Base-by-base conservation (phyloP, 2,888 invertebrate genomes). In the Bellardia bayeri region DNA sequence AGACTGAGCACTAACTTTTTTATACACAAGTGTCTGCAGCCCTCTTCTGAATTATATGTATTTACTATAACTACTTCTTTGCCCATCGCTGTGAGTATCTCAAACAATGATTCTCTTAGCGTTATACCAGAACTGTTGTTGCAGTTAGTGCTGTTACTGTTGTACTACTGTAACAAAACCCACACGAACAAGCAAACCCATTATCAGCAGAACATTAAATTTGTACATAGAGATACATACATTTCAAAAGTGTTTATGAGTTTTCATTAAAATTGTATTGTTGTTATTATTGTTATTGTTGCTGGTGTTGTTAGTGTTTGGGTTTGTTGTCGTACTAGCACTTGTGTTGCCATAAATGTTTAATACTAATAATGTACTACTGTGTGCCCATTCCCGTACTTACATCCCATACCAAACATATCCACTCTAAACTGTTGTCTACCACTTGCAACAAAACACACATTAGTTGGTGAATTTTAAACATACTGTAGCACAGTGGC, bases 251-350 rank as follows among this genome's bases (percentile, higher is more conserved):
- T 87, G 87, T 82, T 87, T 87, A 84, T 81, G 74, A 76, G 68
- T 81, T 87, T 87, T 84, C 81, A 82, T 82, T 84, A 78, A 84
- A 81, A 68, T 81, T 87, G 81, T 87, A 69, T 84, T 87, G 81
- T 78, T 84, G 37, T 80, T 80, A 61, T 85, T 74, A 61, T n/a
- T 75, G 61, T 58, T 72, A 64, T 72, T 72, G 14, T 14, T 40
- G 16, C 11, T 72, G 64, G 13, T 84, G 40, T 54, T 74, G 16
- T n/a, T 72, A n/a, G 8, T 71, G 33, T 72, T 72, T n/a, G 11
- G 33, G 56, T 66, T 56, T 64, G 64, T 30, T 40, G 8, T 64
- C 14, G 54, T 64, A 13, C 40, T 61, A 13, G 51, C 69, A 51
- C 51, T 33, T 69, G 14, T 51, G 54, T 68, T 83, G 8, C 42